Base-by-base conservation (phyloP, 2,888 invertebrate species). In the Drosophila buzzatii region DNA sequence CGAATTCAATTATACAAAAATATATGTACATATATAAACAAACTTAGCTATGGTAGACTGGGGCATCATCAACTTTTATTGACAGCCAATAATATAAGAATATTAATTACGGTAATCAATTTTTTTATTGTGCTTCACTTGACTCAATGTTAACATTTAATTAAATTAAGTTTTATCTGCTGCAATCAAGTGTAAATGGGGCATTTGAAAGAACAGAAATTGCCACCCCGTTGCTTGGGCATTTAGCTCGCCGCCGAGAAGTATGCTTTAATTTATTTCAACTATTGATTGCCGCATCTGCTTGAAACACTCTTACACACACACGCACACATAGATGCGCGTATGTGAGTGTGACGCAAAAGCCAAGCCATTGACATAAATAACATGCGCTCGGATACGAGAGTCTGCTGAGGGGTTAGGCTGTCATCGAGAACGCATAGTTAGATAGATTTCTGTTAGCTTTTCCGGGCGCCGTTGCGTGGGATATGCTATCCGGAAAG, bases 211-310 rank as follows among this genome's bases (percentile, higher is more conserved):
- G 14, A 55, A 20, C 45, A 14, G 35, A 70, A 70, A 81, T 81
- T 70, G 85, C 76, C 83, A 82, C 85, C 85, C 82, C 82, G 74
- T 57, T 63, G 41, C 4, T 27, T 8, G 5, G 23, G 58, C 59
- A 72, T 85, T 90, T 89, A 74, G 89, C 84, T 72, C 87, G 80
- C 76, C 84, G 87, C 85, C 85, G 51, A 66, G 83, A 81, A 85
- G 90, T 85, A 90, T 85, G 90, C 85, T 70, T 73, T 77, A 83
- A 69, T 74, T 74, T 82, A 80, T 77, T 70, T 70, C 53, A 51
- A 63, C 55, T 70, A 81, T 83, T 83, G 81, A 81, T 69, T 61
- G 74, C 44, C 81, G 55, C 63, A 65, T 63, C 73, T 77, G 66
- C 66, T 63, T 42, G 41, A 66, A 67, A 39, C 45, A n/a, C 73